Base-by-base conservation (phyloP, 2,113 vertebrate species). In the Australoheros scitulus region DNA sequence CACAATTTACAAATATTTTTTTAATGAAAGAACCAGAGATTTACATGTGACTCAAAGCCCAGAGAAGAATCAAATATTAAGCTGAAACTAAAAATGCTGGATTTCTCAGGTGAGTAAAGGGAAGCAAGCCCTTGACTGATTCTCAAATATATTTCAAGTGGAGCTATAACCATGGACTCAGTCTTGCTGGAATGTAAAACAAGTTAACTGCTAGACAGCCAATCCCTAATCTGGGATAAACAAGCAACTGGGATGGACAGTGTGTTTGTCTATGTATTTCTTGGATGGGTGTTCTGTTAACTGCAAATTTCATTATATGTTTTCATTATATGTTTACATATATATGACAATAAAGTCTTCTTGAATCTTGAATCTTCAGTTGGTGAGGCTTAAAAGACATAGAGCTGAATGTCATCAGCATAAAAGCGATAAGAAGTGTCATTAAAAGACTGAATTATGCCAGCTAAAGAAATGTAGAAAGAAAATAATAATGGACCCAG, bases 361-460 rank as follows among this genome's bases (percentile, higher is more conserved):
- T n/a, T n/a, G n/a, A n/a, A n/a, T n/a, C n/a, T n/a, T n/a, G n/a
- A n/a, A n/a, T n/a, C n/a, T n/a, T n/a, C 63, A 47, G 64, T 26
- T 68, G 38, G 64, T 2, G 22, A 68, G 24, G 64, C 38, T 68
- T 68, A 26, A 68, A 68, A 47, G 22, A 47, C 0, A 26, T 68
- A 47, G 5, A 68, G 64, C 41, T 26, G 43, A 68, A 47, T 68
- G 8, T 68, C 64, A 68, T 68, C 38, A 68, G 38, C 41, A 68
- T 68, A 47, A 68, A 68, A 15, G 22, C 26, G 14, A 68, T 11
- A 68, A 47, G 5, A 68, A 68, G 47, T 68, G 0, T 47, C 43
- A 68, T 47, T 24, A 68, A 68, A 68, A 68, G 64, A 41, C 64
- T 68, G 38, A 65, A 65, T 65, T 38, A 65, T 65, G 14, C 64